Percentiles rank a stretch among this genome's conserved stretches.
These are phyloP conservation scores for Castor canadensis DNA, from an alignment of 2,113 vertebrate genomes.

Conservation along the genomic window DNA sequence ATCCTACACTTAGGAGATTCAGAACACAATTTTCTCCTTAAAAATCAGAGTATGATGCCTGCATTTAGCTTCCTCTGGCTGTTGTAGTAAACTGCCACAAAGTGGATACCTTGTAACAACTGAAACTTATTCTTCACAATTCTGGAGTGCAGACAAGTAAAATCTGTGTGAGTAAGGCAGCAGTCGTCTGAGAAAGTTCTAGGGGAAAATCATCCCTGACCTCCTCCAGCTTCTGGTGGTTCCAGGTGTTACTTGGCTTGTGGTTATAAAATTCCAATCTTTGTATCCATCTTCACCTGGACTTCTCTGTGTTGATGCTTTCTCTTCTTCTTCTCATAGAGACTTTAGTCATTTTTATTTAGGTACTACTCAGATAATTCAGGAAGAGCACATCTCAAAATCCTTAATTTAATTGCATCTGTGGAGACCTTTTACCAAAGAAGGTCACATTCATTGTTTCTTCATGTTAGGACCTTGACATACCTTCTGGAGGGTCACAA, in stretches of 20 bases:
- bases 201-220: fast-evolving
- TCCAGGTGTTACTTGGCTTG: fast-evolving
- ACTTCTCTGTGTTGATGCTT: background rate
- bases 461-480: background rate
- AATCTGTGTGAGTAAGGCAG: background rate
- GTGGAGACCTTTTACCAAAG: background rate
- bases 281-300: background rate
- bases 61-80: background rate
- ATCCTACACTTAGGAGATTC: background rate
- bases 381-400: background rate
- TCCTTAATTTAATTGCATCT: background rate
- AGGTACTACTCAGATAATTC: background rate
- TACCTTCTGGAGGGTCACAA: background rate
- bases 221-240: background rate
- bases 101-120: background rate
- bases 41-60: background rate
- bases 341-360: background rate
- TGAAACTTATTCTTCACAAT: background rate
- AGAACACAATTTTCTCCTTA: background rate
- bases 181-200: background rate
- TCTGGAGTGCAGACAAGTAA: background rate
- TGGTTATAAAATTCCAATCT: no score
- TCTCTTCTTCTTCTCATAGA: background rate
- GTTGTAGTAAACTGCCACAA: background rate
- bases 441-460: background rate